Evolutionary conservation across 2,888 invertebrate genomes (phyloP).

Genomic region (Drosophila maculinotata): DNA sequence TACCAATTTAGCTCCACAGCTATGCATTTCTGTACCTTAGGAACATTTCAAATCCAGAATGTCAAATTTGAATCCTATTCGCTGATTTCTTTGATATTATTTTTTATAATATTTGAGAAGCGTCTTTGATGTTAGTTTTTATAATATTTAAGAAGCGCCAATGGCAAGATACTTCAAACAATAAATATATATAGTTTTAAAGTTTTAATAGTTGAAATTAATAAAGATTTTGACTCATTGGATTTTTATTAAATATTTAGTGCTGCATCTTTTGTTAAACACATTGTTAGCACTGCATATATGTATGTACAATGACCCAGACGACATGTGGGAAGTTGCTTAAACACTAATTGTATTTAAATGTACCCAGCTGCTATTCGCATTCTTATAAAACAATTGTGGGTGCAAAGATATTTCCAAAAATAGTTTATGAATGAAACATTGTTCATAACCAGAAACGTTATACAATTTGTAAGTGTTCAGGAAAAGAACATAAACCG

Average conservation of each 20-base stretch:
- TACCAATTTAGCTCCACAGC: too few relatives aligned
- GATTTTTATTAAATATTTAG: background rate
- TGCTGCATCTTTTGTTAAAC: background rate
- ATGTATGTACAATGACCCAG: background rate
- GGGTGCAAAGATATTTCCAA: background rate
- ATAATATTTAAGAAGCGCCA: too few relatives aligned
- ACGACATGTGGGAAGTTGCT: constrained; percentile 6
- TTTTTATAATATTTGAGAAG: too few relatives aligned
- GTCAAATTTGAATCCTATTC: too few relatives aligned
- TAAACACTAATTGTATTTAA: constrained; percentile 2
- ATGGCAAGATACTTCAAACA: too few relatives aligned
- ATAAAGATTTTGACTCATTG: background rate
- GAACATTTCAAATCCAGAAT: too few relatives aligned
- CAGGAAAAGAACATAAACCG: background rate
- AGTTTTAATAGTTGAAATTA: too few relatives aligned
- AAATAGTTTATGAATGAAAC: background rate
- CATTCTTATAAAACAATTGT: background rate
- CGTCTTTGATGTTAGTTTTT: too few relatives aligned
- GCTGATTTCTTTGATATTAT: too few relatives aligned
- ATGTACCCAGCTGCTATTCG: constrained; percentile 3
- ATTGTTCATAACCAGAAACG: background rate
- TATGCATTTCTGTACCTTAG: too few relatives aligned
- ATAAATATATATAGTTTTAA: too few relatives aligned
- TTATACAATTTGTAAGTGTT: background rate
- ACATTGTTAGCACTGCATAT: too few relatives aligned